Percentiles rank a stretch among this genome's conserved stretches.
phyloP scores from a whole-genome alignment of 2,888 invertebrate genomes.

The Lumbricus terrestris region DNA sequence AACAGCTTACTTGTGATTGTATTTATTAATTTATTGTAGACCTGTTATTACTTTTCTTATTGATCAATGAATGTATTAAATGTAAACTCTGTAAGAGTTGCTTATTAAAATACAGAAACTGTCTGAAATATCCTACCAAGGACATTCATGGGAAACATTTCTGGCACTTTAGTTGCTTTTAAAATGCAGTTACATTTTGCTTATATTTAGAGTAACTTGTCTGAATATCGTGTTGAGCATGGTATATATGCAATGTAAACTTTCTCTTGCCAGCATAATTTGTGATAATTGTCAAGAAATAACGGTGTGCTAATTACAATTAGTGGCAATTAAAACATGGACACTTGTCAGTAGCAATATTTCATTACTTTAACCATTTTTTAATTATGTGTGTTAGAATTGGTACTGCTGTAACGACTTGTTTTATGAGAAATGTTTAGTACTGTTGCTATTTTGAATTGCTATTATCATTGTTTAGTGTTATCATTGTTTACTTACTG shows the following conservation, averaged over 20 bases:
- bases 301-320: not conserved
- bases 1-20: not conserved
- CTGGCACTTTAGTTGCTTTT: not conserved
- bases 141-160: not conserved
- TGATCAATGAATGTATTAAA: not conserved
- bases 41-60: not conserved
- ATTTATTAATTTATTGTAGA: not conserved
- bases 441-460: not conserved
- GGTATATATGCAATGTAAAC: not conserved
- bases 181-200: not conserved
- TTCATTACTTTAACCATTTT: not conserved
- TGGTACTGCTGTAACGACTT: not conserved
- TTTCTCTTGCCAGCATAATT: not conserved
- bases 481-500: no score
- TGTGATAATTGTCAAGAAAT: conserved; percentile 3
- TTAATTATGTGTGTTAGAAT: not conserved
- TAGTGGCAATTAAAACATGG: not conserved
- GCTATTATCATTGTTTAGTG: not conserved
- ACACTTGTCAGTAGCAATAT: not conserved
- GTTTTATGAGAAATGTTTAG: not conserved
- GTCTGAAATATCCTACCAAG: not conserved
- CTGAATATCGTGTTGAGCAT: not conserved
- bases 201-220: not conserved
- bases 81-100: not conserved
- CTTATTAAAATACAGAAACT: not conserved